phyloP scores from a whole-genome alignment of 2,888 invertebrate species.

The Drosophila formosana region DNA sequence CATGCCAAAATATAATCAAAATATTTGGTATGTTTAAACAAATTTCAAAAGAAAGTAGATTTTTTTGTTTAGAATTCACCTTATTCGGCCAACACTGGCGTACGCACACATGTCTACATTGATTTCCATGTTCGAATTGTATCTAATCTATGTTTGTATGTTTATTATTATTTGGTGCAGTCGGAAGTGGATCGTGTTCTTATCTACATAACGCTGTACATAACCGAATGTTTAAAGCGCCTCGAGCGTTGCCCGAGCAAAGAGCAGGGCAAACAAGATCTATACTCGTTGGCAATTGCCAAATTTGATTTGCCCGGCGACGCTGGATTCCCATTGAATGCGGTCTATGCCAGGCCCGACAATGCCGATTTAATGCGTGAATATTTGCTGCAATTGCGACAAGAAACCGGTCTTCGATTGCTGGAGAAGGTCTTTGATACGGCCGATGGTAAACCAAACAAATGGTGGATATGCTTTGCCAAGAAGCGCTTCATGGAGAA shows the following conservation, averaged over 20 bases:
- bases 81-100: not conserved
- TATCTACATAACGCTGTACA: slow-evolving; percentile 98
- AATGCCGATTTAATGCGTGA: slow-evolving; percentile 96
- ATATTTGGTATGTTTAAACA: no score
- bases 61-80: no score
- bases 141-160: slow-evolving; percentile 14
- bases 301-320: slow-evolving; percentile 99
- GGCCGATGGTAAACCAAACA: slow-evolving; percentile 97
- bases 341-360: slow-evolving; percentile 96
- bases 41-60: no score
- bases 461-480: slow-evolving; percentile 99
- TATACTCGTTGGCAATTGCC: slow-evolving; percentile 97
- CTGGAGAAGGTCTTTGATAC: slow-evolving; percentile 95
- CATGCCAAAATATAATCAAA: no score
- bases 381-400: slow-evolving; percentile 96
- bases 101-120: not conserved
- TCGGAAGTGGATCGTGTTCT: slow-evolving; percentile 98
- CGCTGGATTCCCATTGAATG: slow-evolving; percentile 95
- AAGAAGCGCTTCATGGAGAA: slow-evolving; percentile 99
- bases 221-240: slow-evolving; percentile 98
- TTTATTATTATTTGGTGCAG: slow-evolving; percentile 85
- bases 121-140: not conserved
- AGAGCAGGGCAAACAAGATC: slow-evolving; percentile 95
- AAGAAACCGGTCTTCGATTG: slow-evolving; percentile 97
- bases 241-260: slow-evolving; percentile 96